Percentiles rank a stretch among this genome's conserved stretches.
Conservation (phyloP, 2,797 vertebrate genomes). For the Pyrocephalus nanus region DNA sequence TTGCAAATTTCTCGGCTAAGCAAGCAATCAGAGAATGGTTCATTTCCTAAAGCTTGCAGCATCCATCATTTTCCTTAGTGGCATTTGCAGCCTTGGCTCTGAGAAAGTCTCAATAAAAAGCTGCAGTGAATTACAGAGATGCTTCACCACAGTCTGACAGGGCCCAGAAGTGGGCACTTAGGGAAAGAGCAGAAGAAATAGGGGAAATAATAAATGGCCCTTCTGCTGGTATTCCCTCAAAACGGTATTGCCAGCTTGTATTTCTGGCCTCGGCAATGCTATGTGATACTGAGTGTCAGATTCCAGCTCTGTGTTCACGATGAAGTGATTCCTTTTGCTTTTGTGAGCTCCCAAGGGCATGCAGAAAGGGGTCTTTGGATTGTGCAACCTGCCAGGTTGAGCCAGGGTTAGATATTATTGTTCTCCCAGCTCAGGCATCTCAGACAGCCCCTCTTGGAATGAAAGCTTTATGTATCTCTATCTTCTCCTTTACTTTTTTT, state of each 20-base stretch:
- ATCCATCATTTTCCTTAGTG: constrained; percentile 6
- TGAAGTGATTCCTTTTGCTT: neutral
- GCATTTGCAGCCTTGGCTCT: neutral
- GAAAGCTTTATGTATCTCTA: neutral
- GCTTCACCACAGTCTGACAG: constrained; percentile 1
- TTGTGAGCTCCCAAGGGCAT: neutral
- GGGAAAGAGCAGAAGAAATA: neutral
- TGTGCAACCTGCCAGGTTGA: neutral
- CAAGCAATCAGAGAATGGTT: constrained; percentile 58
- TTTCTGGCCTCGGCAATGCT: neutral
- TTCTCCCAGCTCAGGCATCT: neutral
- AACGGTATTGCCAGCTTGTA: neutral
- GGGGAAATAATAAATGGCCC: neutral
- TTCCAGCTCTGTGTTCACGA: rapidly evolving
- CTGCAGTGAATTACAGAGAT: neutral
- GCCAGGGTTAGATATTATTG: neutral
- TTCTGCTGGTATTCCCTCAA: neutral
- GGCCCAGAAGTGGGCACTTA: neutral
- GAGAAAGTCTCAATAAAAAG: neutral
- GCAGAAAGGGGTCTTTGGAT: neutral
- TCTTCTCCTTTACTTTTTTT: neutral
- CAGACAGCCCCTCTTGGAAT: neutral
- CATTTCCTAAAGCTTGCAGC: constrained; percentile 46
- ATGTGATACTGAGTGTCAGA: neutral
- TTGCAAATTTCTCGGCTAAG: constrained; percentile 50